A percentile compares a stretch with the other conserved stretches of the same genome.
phyloP scores from a whole-genome alignment of 2,113 vertebrate species.

The Apaloderma vittatum region DNA sequence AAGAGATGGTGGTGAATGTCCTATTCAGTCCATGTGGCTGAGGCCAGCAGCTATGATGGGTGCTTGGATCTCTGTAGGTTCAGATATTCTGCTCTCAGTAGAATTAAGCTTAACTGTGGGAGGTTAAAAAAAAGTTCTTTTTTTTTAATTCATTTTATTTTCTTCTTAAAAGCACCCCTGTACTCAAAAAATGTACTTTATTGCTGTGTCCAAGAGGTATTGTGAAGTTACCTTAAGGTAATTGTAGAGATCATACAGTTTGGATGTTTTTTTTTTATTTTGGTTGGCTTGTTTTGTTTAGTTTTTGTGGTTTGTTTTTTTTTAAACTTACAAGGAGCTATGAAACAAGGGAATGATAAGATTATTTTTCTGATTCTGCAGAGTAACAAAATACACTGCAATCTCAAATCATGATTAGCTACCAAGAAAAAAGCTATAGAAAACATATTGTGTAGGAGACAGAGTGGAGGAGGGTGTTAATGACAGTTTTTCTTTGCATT shows the following conservation, averaged over 20 bases:
- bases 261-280: background rate
- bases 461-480: slow-evolving; percentile 20
- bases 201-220: background rate
- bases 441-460: slow-evolving; percentile 22
- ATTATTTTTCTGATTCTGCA: no score
- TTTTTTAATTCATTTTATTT: background rate
- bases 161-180: accelerated
- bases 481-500: slow-evolving; percentile 4
- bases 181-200: background rate
- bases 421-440: slow-evolving; percentile 26
- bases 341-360: background rate
- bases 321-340: background rate
- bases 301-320: background rate
- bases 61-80: background rate
- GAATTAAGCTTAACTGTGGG: background rate
- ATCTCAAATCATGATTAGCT: slow-evolving; percentile 32
- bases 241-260: background rate
- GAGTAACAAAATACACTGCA: background rate
- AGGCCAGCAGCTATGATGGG: background rate
- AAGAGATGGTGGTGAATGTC: background rate
- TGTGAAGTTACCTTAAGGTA: background rate
- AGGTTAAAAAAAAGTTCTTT: background rate
- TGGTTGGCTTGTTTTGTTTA: accelerated
- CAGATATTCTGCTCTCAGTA: background rate
- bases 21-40: background rate